Base-by-base conservation (phyloP, 1,140 invertebrate genomes). In the Aphidius ervi region DNA sequence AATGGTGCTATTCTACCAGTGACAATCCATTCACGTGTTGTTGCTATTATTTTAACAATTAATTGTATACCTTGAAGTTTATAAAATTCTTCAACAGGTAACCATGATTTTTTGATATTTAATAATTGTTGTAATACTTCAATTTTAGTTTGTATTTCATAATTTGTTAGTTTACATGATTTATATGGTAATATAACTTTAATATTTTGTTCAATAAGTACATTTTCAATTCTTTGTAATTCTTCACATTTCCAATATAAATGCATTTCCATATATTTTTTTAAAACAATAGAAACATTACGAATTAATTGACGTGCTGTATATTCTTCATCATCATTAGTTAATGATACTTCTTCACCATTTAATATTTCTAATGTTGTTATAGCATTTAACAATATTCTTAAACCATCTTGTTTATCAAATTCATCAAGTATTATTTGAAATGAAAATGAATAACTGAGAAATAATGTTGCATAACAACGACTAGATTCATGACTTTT, bases 401-500 rank as follows among this genome's bases (percentile, higher is more conserved):
- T 78, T 4, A 98, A 81, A 0, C 95, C 95, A 83, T 98, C 95
- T 71, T 93, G 87, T 40, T 85, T 81, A 77, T 99, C 95, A 72
- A 98, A 98, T 72, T 96, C 88, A 65, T 97, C 92, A 2, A 98
- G 76, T 67, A 97, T 92, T 1, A 93, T 86, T 68, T 90, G 85
- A 76, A 97, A 98, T 58, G 93, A 89, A 76, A 98, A 97, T 6
- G 92, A 90, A 57, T 95, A 82, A 0, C 92, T 90, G 74, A 98
- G 97, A 75, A 98, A 99, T 93, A 98, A 97, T 9, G 94, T 94
- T 1, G 95, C 94, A 79, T 98, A 94, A 72, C 94, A 97, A 62
- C 94, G 82, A 43, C 95, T 94, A 0, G 94, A 97, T 77, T 97
- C 93, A 73, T 99, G 95, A 23, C 94, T 96, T 70, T 94, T 94